Conservation (phyloP, 2,888 invertebrate species). For the Resseliella maxima region DNA sequence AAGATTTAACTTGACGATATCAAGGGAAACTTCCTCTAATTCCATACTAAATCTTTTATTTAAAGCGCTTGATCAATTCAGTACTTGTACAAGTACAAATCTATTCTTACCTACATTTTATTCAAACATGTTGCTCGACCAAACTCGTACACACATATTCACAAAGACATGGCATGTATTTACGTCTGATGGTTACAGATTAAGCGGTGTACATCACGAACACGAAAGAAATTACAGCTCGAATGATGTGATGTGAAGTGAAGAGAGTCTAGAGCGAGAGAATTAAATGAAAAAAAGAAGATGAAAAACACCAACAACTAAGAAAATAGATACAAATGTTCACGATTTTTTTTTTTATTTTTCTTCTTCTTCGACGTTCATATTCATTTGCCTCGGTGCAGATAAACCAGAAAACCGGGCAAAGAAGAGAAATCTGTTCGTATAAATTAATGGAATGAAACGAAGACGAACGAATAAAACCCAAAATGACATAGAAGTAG, state of each 20-base stretch:
- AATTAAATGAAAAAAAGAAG: background rate
- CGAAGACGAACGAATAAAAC: conserved; percentile 30
- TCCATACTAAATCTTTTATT: background rate
- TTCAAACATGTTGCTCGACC: background rate
- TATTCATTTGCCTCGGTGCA: background rate
- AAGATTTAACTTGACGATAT: background rate
- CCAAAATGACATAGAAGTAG: conserved; percentile 49
- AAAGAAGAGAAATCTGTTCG: conserved; percentile 52
- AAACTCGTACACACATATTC: background rate
- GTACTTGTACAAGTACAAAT: conserved; percentile 19
- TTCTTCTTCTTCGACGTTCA: background rate
- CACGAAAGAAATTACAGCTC: background rate
- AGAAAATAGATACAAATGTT: conserved; percentile 46
- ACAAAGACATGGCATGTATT: background rate
- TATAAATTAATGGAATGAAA: conserved; percentile 55
- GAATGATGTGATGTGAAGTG: conserved; percentile 1
- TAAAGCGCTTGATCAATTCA: background rate
- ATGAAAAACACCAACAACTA: background rate
- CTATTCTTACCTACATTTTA: conserved; percentile 53
- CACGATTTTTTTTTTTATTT: background rate
- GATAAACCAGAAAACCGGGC: conserved; percentile 37
- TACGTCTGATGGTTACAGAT: conserved; percentile 11
- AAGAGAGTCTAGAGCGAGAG: background rate
- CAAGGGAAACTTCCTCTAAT: conserved; percentile 36
- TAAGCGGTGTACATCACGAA: conserved; percentile 42